Evolutionary conservation across 1,140 invertebrate species (phyloP), one percentile per base, ranked within the genome.

Genomic region (Acromyrmex heyeri): DNA sequence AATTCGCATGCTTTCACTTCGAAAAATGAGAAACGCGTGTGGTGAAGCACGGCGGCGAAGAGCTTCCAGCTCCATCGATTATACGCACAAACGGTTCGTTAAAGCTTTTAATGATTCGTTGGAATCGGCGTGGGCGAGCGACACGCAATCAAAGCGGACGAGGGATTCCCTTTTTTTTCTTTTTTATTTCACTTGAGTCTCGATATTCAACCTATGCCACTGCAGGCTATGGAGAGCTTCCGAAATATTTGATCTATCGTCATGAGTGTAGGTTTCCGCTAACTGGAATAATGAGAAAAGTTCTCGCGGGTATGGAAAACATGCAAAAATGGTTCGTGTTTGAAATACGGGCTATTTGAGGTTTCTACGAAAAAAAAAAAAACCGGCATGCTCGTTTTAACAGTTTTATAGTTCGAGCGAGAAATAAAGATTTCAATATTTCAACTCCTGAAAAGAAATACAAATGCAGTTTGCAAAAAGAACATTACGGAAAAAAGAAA

Each of bases 71-170:
- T 85, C 38, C 78, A 62, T 87, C 78, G 79, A 89, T 89, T 89
- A 81, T 86, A 57, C 38, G 78, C 70, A 44, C 38, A 62, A 65
- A 61, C 64, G 86, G 79, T 89, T 89, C 86, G 88, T 88, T 88
- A 89, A 87, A 89, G 79, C 70, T 55, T 87, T 89, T 89, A 89
- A 89, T 87, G 86, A 78, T 76, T 85, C 79, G 88, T 87, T 50
- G 53, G 34, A 24, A 85, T 55, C 48, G n/a, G 6, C 7, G 27
- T 59, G 73, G 62, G 34, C 24, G 77, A 81, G 48, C 30, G 62
- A 57, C 24, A 50, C 10, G 65, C 78, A 81, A 81, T 81, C 78
- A 81, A 81, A 81, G 64, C 78, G 64, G 34, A 70, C 24, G 65
- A 55, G 65, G 1, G 24, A 48, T 12, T 50, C 27, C 67, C 53